phyloP scores from a whole-genome alignment of 2,113 vertebrate genomes.

The Cacatua alba region DNA sequence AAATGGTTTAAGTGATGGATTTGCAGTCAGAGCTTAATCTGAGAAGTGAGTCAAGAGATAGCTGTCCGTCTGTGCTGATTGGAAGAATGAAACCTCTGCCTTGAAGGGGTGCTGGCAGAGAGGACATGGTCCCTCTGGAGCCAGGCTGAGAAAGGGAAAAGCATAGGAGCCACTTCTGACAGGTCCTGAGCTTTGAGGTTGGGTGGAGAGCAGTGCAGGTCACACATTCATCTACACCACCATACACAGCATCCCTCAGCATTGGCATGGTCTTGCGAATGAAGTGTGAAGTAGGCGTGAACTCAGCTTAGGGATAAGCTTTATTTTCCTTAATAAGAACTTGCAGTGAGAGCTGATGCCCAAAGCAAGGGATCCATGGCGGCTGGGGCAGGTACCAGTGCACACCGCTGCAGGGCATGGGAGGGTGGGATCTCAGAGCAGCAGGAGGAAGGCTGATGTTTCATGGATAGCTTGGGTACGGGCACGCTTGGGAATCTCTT shows the following conservation, averaged over 20 bases:
- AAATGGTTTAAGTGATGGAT: neutral
- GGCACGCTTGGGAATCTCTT: fast-evolving
- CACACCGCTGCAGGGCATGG: fast-evolving
- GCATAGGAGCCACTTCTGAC: neutral
- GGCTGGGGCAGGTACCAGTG: neutral
- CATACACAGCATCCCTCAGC: neutral
- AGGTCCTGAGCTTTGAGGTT: neutral
- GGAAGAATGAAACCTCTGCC: neutral
- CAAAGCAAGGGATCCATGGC: fast-evolving
- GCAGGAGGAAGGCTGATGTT: fast-evolving
- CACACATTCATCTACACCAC: fast-evolving
- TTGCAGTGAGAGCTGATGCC: neutral
- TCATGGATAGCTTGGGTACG: neutral
- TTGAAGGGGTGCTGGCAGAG: neutral
- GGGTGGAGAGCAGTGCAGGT: neutral
- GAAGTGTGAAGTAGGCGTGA: neutral
- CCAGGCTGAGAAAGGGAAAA: neutral
- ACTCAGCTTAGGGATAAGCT: neutral
- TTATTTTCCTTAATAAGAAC: neutral
- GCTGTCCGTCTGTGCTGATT: neutral
- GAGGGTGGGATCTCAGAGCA: neutral
- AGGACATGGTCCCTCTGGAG: fast-evolving
- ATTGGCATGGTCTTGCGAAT: neutral
- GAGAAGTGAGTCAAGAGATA: neutral
- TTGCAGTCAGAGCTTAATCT: neutral